Evolutionary conservation across 1,140 invertebrate species (phyloP).

Genomic region (Micrasema longulum): DNA sequence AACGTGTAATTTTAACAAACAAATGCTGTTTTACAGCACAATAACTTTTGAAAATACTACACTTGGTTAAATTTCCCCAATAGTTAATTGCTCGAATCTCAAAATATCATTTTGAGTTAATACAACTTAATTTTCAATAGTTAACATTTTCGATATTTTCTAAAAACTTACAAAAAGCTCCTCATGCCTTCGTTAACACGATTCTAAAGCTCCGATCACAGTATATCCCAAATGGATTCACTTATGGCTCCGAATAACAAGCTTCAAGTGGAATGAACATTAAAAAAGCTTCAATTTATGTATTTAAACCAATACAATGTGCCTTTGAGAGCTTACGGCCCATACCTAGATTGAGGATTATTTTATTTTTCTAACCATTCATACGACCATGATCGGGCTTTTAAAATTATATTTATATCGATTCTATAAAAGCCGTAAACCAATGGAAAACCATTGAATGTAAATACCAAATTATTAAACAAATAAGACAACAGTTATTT

Average conservation of each 20-base stretch:
- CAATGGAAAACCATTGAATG: too few species aligned
- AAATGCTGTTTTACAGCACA: too few species aligned
- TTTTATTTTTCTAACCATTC: slow-evolving; percentile 2
- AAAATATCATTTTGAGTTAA: too few species aligned
- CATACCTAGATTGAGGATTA: slow-evolving; percentile 9
- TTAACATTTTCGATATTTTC: too few species aligned
- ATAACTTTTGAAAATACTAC: too few species aligned
- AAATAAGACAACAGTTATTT: too few species aligned
- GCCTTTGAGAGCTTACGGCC: background rate
- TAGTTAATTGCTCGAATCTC: too few species aligned
- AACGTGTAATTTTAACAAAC: too few species aligned
- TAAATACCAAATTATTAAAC: too few species aligned
- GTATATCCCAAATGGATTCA: slow-evolving; percentile 32
- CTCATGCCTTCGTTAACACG: slow-evolving; percentile 13
- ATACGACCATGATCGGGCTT: background rate
- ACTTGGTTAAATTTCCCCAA: too few species aligned
- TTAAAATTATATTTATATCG: slow-evolving; percentile 1
- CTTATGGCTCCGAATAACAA: slow-evolving; percentile 19
- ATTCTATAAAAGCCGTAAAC: too few species aligned
- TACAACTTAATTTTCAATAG: too few species aligned
- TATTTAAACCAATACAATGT: slow-evolving; percentile 7
- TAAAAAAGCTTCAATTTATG: slow-evolving; percentile 16
- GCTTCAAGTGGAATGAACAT: slow-evolving; percentile 28
- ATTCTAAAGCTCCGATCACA: slow-evolving; percentile 23
- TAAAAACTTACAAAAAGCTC: background rate